Evolutionary conservation across 2,797 vertebrate genomes (phyloP), one percentile per base, ranked within the genome.

Genomic region (Tapirus indicus): DNA sequence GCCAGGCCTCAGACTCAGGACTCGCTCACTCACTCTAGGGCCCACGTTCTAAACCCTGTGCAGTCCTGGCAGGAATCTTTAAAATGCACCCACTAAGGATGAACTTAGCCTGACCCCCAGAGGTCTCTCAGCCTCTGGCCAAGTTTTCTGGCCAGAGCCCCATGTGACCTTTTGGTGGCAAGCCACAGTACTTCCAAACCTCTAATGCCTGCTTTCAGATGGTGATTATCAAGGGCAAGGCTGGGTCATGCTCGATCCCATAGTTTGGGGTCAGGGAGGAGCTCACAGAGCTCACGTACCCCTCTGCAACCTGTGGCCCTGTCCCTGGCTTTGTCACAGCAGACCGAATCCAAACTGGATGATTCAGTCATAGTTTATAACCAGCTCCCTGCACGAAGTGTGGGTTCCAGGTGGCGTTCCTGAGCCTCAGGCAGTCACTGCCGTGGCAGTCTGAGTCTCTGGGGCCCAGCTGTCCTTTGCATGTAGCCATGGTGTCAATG

Each of bases 191-290:
- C 20, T 64, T 20, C 66, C 58, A 13, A 12, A 29, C 14, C 21
- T 92, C 79, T 35, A 29, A 69, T 29, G 35, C 41, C 52, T 49
- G 23, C 68, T 17, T 44, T 66, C 11, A 2, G 14, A 11, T 4
- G 35, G 29, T 27, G 16, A 7, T 41, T 21, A 23, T 14, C 25
- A 17, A 5, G 7, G 18, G 44, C 2, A 11, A 74, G 71, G 44
- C 27, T 47, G 54, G 32, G 38, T 14, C 64, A 6, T 2, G 7
- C 29, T 23, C 1, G 1, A 0, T 0, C 87, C 56, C 1, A 0
- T 11, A 58, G 23, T 58, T 68, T 56, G 16, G n/a, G 32, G 35
- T 21, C 9, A 27, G 27, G 38, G 13, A 35, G 44, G 29, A 35
- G 44, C 20, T 25, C 52, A 69, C 2, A 32, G 60, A 23, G 16